Conservation (phyloP, 2,113 vertebrate species). For the Cervus canadensis region DNA sequence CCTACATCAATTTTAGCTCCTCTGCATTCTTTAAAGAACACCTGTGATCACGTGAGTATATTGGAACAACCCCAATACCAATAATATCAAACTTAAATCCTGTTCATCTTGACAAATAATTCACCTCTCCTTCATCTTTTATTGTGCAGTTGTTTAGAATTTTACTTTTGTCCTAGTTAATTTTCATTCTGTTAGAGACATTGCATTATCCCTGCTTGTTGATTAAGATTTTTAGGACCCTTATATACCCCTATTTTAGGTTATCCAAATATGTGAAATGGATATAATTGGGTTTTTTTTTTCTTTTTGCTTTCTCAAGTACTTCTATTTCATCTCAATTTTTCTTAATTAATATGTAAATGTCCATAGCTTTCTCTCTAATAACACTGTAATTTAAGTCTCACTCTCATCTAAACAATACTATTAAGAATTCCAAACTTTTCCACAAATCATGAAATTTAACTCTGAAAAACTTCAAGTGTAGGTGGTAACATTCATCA, state of each 20-base stretch:
- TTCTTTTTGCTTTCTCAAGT: neutral
- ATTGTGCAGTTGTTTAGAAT: neutral
- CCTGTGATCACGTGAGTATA: fast-evolving
- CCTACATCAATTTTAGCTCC: neutral
- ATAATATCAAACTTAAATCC: no score
- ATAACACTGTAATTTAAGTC: neutral
- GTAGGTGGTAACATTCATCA: neutral
- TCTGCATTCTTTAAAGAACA: neutral
- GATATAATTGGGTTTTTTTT: neutral
- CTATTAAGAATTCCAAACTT: neutral
- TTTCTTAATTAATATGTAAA: slow-evolving; percentile 18
- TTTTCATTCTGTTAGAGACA: neutral
- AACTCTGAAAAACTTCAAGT: neutral
- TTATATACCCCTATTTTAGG: neutral
- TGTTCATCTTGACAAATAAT: neutral
- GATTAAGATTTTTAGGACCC: neutral
- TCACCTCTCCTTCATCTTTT: neutral
- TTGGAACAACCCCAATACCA: no score
- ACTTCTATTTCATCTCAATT: neutral
- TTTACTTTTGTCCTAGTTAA: neutral
- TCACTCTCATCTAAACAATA: neutral
- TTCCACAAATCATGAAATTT: neutral
- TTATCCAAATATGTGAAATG: neutral
- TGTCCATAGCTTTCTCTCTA: neutral
- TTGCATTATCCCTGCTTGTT: neutral